These are phyloP conservation scores for Siderastrea radians DNA, from an alignment of 92 coral and sea anemone species.

Conservation along the genomic window DNA sequence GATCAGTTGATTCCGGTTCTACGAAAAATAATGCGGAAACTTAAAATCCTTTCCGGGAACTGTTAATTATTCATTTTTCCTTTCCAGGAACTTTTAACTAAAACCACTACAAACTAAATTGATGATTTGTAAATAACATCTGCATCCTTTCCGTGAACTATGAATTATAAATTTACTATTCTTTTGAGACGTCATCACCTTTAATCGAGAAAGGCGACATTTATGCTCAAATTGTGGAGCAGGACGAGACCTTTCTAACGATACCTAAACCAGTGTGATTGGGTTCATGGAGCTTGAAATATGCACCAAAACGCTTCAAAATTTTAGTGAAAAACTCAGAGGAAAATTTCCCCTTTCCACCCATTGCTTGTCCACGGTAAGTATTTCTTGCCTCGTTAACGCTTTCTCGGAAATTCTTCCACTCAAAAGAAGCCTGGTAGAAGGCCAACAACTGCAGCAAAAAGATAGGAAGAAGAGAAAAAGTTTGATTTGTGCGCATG, in stretches of 20 bases:
- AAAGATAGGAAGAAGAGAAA: constrained; percentile 19
- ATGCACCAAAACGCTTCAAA: constrained; percentile 14
- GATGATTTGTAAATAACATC: too few relatives aligned
- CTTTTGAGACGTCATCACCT: constrained; percentile 2
- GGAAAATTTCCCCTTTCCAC: background rate
- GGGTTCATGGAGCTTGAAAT: constrained; percentile 5
- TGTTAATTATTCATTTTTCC: too few relatives aligned
- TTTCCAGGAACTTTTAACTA: too few relatives aligned
- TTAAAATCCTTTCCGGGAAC: too few relatives aligned
- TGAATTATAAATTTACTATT: too few relatives aligned
- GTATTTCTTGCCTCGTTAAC: background rate
- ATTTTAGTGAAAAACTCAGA: background rate
- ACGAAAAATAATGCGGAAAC: too few relatives aligned
- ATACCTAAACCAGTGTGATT: constrained; percentile 20
- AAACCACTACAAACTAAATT: too few relatives aligned
- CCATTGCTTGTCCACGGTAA: background rate
- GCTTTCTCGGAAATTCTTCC: constrained; percentile 23
- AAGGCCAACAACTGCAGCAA: constrained; percentile 26
- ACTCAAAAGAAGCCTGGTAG: constrained; percentile 9
- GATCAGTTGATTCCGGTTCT: too few relatives aligned
- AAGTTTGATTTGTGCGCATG: too few relatives aligned
- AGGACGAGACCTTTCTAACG: background rate
- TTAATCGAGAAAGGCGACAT: background rate
- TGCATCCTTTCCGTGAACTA: too few relatives aligned
- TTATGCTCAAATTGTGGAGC: constrained; percentile 3